Percentiles rank a stretch among this genome's conserved stretches.
Evolutionary conservation across 2,113 vertebrate genomes (phyloP).

Genomic region (Mugil cephalus): DNA sequence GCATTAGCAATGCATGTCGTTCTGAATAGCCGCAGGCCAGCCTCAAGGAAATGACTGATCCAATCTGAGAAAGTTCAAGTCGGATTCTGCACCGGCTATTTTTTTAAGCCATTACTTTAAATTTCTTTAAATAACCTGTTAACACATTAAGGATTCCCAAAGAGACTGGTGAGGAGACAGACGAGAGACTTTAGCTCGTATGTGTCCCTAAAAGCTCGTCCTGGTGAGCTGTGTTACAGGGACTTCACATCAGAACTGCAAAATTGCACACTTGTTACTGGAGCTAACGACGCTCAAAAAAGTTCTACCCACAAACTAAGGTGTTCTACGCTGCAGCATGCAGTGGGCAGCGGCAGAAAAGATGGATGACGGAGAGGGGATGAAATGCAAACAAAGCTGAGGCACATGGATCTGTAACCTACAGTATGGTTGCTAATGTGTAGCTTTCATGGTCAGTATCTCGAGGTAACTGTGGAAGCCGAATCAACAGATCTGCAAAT

Average conservation of each 20-base stretch:
- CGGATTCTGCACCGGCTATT: conserved; percentile 16
- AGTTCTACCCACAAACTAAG: neutral
- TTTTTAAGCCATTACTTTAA: conserved; percentile 11
- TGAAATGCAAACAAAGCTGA: too few species aligned
- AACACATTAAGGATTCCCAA: conserved; percentile 12
- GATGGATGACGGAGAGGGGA: too few species aligned
- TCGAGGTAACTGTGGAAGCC: too few species aligned
- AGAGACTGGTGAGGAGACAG: conserved; percentile 5
- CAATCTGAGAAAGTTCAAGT: conserved; percentile 41
- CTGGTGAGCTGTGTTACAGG: too few species aligned
- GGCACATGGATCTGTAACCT: too few species aligned
- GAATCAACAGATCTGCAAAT: too few species aligned
- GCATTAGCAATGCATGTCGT: conserved; percentile 33
- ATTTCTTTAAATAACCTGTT: conserved; percentile 29
- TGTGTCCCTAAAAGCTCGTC: too few species aligned
- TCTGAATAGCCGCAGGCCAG: conserved; percentile 45
- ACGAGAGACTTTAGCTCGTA: neutral
- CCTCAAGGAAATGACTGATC: conserved; percentile 48
- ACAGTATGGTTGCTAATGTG: too few species aligned
- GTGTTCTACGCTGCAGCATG: neutral
- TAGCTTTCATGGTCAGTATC: too few species aligned
- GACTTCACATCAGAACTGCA: too few species aligned
- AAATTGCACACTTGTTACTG: neutral
- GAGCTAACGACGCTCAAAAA: conserved; percentile 8
- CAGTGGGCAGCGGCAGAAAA: neutral